Evolutionary conservation across 2,888 invertebrate species (phyloP).

Genomic region (Amphipyra tragopoginis): DNA sequence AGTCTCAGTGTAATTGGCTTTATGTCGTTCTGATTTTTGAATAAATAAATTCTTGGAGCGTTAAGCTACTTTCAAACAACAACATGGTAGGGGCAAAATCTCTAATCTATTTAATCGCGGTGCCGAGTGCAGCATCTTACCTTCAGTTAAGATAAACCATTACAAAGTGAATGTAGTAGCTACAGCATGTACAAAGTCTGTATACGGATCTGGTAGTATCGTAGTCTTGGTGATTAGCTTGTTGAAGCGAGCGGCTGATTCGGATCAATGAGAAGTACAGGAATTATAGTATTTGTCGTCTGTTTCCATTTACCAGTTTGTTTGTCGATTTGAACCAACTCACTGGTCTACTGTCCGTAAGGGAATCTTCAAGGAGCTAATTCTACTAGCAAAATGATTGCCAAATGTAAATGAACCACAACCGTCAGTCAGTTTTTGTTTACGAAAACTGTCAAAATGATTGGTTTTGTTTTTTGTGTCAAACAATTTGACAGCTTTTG

Average conservation of each 20-base stretch:
- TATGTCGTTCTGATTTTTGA: too few species aligned
- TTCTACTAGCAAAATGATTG: too few species aligned
- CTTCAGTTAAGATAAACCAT: slow-evolving; percentile 46
- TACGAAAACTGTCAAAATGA: too few species aligned
- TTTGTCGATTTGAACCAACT: background rate
- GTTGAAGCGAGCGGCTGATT: slow-evolving; percentile 12
- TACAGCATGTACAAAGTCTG: slow-evolving; percentile 3
- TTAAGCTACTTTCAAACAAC: background rate
- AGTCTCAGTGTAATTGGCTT: too few species aligned
- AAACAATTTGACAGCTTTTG: too few species aligned
- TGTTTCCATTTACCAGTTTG: slow-evolving; percentile 8
- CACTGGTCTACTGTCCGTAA: too few species aligned
- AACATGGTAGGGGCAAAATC: slow-evolving; percentile 44
- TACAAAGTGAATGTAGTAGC: slow-evolving; percentile 39
- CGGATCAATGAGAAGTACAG: slow-evolving; percentile 13
- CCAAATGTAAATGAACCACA: too few species aligned
- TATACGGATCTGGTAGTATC: background rate
- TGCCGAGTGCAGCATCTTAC: slow-evolving; percentile 56
- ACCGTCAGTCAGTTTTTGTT: too few species aligned
- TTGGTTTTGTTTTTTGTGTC: too few species aligned
- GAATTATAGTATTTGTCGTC: slow-evolving; percentile 18
- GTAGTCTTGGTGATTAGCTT: slow-evolving; percentile 6
- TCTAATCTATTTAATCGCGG: slow-evolving; percentile 55
- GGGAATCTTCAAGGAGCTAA: too few species aligned
- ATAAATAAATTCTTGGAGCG: background rate